Percentiles rank a stretch among this genome's conserved stretches.
Evolutionary conservation across 2,797 vertebrate species (phyloP).

Genomic region (Rhinatrema bivittatum): DNA sequence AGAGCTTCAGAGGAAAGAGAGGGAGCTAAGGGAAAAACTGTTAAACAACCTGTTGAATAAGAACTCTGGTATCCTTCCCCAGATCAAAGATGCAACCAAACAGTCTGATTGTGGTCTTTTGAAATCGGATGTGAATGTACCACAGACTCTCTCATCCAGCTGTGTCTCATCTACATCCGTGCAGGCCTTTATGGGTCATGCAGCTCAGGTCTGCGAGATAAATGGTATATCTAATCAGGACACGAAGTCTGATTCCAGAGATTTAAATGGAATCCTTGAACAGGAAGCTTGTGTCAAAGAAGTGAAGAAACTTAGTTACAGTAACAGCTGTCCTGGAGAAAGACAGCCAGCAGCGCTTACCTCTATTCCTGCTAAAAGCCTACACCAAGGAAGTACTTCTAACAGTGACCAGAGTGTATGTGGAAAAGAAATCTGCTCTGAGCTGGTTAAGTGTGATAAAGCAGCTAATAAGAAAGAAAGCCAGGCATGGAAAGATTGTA

Average conservation of each 20-base stretch:
- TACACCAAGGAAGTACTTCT: constrained; percentile 16
- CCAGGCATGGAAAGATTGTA: constrained; percentile 14
- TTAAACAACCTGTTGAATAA: constrained; percentile 79
- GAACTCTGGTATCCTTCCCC: constrained; percentile 39
- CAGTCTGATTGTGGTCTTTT: neutral
- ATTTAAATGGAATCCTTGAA: constrained; percentile 33
- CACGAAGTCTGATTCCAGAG: neutral
- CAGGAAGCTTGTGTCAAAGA: constrained; percentile 18
- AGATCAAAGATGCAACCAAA: constrained; percentile 19
- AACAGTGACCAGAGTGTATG: constrained; percentile 6
- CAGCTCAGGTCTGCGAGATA: neutral
- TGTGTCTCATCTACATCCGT: constrained; percentile 37
- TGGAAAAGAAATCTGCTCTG: constrained; percentile 12
- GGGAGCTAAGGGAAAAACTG: constrained; percentile 74
- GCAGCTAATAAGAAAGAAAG: constrained; percentile 32
- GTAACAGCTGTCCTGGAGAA: constrained; percentile 23
- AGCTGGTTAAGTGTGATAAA: constrained; percentile 29
- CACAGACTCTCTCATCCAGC: constrained; percentile 33
- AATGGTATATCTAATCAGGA: constrained; percentile 5
- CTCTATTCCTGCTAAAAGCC: constrained; percentile 15
- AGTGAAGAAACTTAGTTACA: constrained; percentile 6
- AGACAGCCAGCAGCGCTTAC: constrained; percentile 2
- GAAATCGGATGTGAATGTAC: constrained; percentile 4
- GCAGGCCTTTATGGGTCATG: constrained; percentile 9
- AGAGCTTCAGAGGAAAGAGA: constrained; percentile 81